Conservation (phyloP, 1,140 invertebrate species). For the Pogonus chalceus region DNA sequence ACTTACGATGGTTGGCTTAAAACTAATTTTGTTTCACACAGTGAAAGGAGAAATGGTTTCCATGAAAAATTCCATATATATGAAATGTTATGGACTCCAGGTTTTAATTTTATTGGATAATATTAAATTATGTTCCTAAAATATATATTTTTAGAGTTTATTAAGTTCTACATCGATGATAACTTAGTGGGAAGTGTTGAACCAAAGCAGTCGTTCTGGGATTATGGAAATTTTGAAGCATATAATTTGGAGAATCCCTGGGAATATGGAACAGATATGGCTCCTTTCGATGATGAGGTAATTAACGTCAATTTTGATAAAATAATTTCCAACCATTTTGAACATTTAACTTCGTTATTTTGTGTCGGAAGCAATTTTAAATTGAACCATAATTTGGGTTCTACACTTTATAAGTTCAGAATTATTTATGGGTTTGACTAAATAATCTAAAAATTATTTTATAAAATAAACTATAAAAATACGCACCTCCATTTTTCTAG, state of each 20-base stretch:
- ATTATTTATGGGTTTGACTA: too few species aligned
- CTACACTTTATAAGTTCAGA: too few species aligned
- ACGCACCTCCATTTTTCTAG: too few species aligned
- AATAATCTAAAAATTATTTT: too few species aligned
- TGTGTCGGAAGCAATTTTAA: too few species aligned
- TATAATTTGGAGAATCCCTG: conserved; percentile 25
- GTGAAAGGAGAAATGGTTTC: conserved; percentile 36
- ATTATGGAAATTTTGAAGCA: conserved; percentile 26
- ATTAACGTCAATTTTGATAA: too few species aligned
- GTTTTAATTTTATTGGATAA: background rate
- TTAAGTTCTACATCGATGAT: conserved; percentile 22
- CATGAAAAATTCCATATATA: conserved; percentile 40
- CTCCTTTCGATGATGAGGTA: too few species aligned
- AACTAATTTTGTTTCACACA: conserved; percentile 40
- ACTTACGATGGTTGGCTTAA: conserved; percentile 41
- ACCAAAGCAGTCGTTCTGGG: conserved; percentile 29
- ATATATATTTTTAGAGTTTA: too few species aligned
- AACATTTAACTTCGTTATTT: too few species aligned
- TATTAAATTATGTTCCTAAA: conserved; percentile 40
- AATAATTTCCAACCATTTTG: too few species aligned
- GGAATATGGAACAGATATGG: conserved; percentile 21
- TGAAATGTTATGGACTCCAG: conserved; percentile 40
- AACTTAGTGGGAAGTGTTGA: conserved; percentile 22
- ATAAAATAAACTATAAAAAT: too few species aligned
- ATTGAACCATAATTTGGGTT: too few species aligned